These are phyloP conservation scores for Platypus cylindrus DNA, from an alignment of 2,888 invertebrate species.

Conservation along the genomic window DNA sequence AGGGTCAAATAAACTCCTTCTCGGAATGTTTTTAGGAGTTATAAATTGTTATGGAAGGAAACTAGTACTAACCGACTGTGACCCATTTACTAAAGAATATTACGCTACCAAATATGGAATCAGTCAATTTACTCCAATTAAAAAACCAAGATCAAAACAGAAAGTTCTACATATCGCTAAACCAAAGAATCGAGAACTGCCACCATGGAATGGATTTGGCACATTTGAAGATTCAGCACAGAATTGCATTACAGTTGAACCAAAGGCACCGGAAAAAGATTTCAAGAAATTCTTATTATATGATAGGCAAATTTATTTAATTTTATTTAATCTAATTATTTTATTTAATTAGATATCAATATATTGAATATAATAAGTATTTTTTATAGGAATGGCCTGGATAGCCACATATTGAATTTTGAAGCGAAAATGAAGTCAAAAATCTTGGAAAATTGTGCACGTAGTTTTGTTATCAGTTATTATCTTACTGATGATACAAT, in stretches of 20 bases:
- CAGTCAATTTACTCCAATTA: constrained; percentile 52
- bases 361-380: constrained; percentile 3
- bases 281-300: constrained; percentile 69
- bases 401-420: constrained; percentile 68
- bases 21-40: constrained; percentile 26
- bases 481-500: constrained; percentile 75
- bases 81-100: constrained; percentile 74
- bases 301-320: constrained; percentile 41
- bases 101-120: constrained; percentile 44
- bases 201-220: constrained; percentile 88
- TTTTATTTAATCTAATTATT: neutral
- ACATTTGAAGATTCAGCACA: constrained; percentile 80
- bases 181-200: constrained; percentile 42
- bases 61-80: constrained; percentile 70
- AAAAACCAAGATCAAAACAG: constrained; percentile 34
- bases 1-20: neutral
- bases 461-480: constrained; percentile 72
- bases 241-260: constrained; percentile 70
- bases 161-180: constrained; percentile 25
- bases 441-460: constrained; percentile 47
- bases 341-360: neutral
- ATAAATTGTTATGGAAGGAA: constrained; percentile 73
- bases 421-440: constrained; percentile 64
- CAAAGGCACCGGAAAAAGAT: constrained; percentile 63
- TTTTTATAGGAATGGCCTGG: constrained; percentile 49